Evolutionary conservation across 2,797 vertebrate genomes (phyloP), one percentile per base, ranked within the genome.

Genomic region (Enoplosus armatus): DNA sequence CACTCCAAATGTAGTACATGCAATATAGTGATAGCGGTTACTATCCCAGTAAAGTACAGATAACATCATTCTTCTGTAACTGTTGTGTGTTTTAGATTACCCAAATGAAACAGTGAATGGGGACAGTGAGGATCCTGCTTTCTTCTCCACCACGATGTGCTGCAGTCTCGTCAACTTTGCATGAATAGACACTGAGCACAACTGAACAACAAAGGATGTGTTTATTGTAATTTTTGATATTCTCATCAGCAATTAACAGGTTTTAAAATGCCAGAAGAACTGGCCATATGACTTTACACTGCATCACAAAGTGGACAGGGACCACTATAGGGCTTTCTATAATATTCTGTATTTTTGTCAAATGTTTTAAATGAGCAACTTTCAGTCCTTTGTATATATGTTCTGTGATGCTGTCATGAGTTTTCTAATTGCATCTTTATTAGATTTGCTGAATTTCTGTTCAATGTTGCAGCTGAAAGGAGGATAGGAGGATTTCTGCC

Each of bases 81-180:
- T 22, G 1, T 53, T 83, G 5, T 29, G 71, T 12, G 58, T 31
- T 89, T n/a, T 54, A 99, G 97, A 96, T 89, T 76, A 89, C 55
- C 72, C 93, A 20, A 92, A 93, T 8, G 96, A 97, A 73, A 93
- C 96, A 0, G 64, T 95, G 4, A 96, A 92, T 5, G 90, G 86
- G 39, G 96, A 95, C 80, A 77, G 62, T 18, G 96, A 97, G 63
- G 97, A 97, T 56, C 91, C 90, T 1, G 75, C 85, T n/a, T 95
- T 94, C 89, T 98, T 96, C 85, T 93, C 95, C 71, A 94, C 93
- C 48, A 31, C 84, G 87, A 86, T 95, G 67, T 94, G 91, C 87
- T 97, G 96, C 91, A 98, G 96, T 90, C 96, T 96, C 33, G 94
- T 96, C 89, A 95, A 85, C 84, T 97, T 99, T 90, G 84, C 83